Evolutionary conservation across 2,113 vertebrate species (phyloP).

Genomic region (Craseonycteris thonglongyai): DNA sequence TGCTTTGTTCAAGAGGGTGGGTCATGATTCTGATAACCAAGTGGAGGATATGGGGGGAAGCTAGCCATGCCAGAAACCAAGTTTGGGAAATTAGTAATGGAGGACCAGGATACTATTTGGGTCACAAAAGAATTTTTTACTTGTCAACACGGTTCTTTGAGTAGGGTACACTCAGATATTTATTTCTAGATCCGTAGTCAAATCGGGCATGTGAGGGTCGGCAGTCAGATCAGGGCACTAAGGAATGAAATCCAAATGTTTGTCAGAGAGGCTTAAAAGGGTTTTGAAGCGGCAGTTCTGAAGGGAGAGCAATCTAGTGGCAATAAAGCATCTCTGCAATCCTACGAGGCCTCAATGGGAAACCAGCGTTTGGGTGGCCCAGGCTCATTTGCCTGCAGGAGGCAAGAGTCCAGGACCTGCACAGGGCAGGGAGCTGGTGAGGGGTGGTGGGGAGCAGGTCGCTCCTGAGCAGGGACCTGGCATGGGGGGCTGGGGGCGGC

Average conservation of each 20-base stretch:
- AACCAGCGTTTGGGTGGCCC: not conserved
- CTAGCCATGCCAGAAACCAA: not conserved
- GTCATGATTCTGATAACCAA: not conserved
- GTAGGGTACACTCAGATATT: not conserved
- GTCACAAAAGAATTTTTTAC: not conserved
- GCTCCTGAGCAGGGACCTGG: not conserved
- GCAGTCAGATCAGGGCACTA: not conserved
- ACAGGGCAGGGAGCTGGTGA: rapidly evolving
- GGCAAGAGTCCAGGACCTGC: not conserved
- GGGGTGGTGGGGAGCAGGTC: not conserved
- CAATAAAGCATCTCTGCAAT: slow-evolving; percentile 34
- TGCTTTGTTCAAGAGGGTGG: not conserved
- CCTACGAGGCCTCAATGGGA: not conserved
- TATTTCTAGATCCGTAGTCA: slow-evolving; percentile 20
- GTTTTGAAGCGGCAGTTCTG: not conserved
- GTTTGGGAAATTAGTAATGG: not conserved
- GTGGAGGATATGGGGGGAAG: not conserved
- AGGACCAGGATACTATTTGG: not conserved
- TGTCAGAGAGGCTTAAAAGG: not conserved
- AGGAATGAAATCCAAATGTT: slow-evolving; percentile 38
- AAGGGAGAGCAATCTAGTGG: slow-evolving; percentile 1
- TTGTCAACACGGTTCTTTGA: not conserved
- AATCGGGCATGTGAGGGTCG: not conserved
- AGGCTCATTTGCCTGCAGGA: not conserved
- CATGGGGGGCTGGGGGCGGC: too few species aligned